Conservation (phyloP, 1,140 invertebrate genomes). For the Stratiolaelaps scimitus region DNA sequence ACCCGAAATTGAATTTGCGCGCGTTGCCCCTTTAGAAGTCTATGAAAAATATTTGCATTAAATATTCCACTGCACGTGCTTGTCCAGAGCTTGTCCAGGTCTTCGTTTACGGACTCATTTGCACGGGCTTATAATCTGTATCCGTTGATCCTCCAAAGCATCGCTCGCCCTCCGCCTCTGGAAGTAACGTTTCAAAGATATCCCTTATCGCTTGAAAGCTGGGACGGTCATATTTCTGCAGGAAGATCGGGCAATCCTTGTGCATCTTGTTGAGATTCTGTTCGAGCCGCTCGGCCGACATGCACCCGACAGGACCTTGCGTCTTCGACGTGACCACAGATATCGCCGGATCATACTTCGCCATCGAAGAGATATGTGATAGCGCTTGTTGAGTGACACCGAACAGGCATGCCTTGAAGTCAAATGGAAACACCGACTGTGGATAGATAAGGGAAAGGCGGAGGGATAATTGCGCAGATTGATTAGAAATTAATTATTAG, state of each 20-base stretch:
- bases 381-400: not conserved
- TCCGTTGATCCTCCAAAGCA: not conserved
- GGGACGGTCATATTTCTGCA: not conserved
- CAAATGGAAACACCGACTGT: slow-evolving; percentile 2
- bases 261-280: slow-evolving; percentile 6
- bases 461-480: too few species aligned
- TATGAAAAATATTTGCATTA: too few species aligned
- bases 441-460: not conserved
- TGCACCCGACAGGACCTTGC: not conserved
- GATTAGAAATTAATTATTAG: too few species aligned
- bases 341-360: not conserved
- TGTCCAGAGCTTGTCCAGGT: too few species aligned
- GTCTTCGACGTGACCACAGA: not conserved
- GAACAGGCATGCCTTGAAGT: not conserved
- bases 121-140: slow-evolving; percentile 1
- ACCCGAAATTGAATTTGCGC: too few species aligned
- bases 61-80: too few species aligned
- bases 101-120: not conserved
- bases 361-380: not conserved
- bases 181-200: not conserved
- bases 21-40: too few species aligned
- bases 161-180: not conserved
- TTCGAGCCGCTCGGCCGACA: not conserved
- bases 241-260: slow-evolving; percentile 2
- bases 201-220: not conserved